Conservation (phyloP, 2,797 vertebrate species). For the Nothura maculosa region DNA sequence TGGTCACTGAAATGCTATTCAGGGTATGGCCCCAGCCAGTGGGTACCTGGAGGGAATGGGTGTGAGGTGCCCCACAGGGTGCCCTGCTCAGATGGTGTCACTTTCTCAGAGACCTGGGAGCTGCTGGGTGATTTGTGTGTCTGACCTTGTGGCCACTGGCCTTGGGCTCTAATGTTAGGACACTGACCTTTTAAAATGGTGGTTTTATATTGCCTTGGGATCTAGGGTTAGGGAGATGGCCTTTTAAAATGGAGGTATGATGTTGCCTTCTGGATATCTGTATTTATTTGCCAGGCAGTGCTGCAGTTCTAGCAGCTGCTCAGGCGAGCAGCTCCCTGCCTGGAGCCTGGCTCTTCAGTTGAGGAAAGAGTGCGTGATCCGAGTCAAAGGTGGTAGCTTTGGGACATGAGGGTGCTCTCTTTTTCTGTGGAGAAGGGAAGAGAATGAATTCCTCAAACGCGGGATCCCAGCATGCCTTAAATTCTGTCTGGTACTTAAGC, state of each 20-base stretch:
- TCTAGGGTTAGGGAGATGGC: not conserved
- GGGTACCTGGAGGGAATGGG: not conserved
- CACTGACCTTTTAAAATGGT: no score
- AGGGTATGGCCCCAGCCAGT: not conserved
- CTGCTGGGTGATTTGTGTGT: not conserved
- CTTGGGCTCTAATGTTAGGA: not conserved
- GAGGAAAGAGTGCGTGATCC: not conserved
- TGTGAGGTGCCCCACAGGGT: not conserved
- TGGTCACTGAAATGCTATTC: constrained; percentile 19
- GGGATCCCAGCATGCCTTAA: constrained; percentile 23
- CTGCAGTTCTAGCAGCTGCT: not conserved
- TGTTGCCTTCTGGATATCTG: not conserved
- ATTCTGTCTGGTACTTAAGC: constrained; percentile 28
- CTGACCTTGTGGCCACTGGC: not conserved
- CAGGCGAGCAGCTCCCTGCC: not conserved
- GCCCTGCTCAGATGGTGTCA: not conserved
- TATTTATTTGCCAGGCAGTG: not conserved
- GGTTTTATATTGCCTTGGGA: not conserved
- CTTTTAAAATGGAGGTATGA: not conserved
- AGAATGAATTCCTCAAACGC: constrained; percentile 18
- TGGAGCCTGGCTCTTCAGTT: not conserved
- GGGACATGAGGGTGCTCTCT: not conserved
- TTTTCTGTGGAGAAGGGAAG: not conserved
- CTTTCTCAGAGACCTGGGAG: accelerated
- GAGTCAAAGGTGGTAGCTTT: constrained; percentile 9